Conservation (phyloP, 2,888 invertebrate species). For the Lomographa bimaculata region DNA sequence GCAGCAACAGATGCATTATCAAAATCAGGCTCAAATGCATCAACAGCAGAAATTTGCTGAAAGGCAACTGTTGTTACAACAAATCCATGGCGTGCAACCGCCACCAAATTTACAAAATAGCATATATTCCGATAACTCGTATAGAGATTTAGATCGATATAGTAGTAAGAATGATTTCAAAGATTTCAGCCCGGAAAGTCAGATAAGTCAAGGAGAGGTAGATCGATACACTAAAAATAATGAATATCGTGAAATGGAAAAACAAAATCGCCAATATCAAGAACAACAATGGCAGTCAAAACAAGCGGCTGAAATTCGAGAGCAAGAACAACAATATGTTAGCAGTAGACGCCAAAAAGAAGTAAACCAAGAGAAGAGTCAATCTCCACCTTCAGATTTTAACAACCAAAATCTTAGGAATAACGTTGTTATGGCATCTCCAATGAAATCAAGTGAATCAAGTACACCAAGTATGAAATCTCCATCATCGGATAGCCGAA, state of each 20-base stretch:
- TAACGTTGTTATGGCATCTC: constrained; percentile 57
- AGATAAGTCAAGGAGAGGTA: constrained; percentile 52
- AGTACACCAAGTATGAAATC: constrained; percentile 76
- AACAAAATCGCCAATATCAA: constrained; percentile 63
- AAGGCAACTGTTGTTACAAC: constrained; percentile 84
- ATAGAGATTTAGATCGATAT: constrained; percentile 73
- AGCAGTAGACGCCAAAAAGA: constrained; percentile 56
- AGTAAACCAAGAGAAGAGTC: constrained; percentile 58
- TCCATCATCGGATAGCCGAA: constrained; percentile 75
- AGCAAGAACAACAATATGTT: constrained; percentile 53
- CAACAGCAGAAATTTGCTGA: constrained; percentile 86
- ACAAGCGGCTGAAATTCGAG: constrained; percentile 61
- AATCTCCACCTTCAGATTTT: constrained; percentile 63
- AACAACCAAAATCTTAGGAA: constrained; percentile 59
- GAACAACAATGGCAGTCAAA: constrained; percentile 71
- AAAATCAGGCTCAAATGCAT: constrained; percentile 85
- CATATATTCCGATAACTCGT: constrained; percentile 75
- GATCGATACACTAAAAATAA: constrained; percentile 69
- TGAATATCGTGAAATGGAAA: constrained; percentile 67
- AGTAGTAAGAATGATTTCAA: constrained; percentile 53
- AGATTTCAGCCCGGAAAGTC: constrained; percentile 70
- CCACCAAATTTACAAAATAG: constrained; percentile 77
- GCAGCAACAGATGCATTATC: constrained; percentile 85
- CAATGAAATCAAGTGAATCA: constrained; percentile 78
- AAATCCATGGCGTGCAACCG: constrained; percentile 82